Evolutionary conservation across 2,888 invertebrate genomes (phyloP).

Genomic region (Pammene aurita): DNA sequence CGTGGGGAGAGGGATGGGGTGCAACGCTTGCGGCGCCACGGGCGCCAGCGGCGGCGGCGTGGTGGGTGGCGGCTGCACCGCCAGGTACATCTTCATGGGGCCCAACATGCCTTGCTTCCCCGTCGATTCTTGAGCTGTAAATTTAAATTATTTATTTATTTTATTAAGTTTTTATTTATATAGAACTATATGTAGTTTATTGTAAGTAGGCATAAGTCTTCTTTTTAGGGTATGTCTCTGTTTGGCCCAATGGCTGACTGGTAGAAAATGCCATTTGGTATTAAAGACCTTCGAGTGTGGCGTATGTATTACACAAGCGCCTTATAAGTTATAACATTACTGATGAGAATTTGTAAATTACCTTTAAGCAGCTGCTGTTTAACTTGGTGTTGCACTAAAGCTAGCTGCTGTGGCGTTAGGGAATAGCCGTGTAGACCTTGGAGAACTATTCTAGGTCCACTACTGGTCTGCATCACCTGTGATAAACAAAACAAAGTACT

Average conservation of each 20-base stretch:
- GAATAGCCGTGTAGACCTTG: constrained; percentile 93
- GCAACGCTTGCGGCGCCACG: constrained; percentile 64
- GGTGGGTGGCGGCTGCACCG: constrained; percentile 88
- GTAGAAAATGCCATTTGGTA: too few species aligned
- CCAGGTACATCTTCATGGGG: constrained; percentile 93
- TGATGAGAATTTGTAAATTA: constrained; percentile 54
- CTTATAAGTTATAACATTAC: too few species aligned
- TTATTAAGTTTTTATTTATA: too few species aligned
- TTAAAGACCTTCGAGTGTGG: not conserved
- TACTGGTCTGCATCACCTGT: constrained; percentile 90
- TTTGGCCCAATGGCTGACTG: too few species aligned
- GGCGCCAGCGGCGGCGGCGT: constrained; percentile 68
- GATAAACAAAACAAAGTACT: constrained; percentile 41
- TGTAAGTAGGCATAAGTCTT: too few species aligned
- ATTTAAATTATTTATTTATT: too few species aligned
- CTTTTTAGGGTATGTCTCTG: too few species aligned
- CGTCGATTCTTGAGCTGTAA: constrained; percentile 91
- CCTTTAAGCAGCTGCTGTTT: constrained; percentile 94
- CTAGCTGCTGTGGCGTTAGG: constrained; percentile 91
- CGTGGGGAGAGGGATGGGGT: constrained; percentile 66
- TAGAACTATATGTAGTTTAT: too few species aligned
- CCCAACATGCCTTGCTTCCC: constrained; percentile 93
- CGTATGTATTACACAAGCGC: too few species aligned
- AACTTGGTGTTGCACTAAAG: constrained; percentile 93
- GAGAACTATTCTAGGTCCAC: constrained; percentile 92